Percentiles rank a stretch among this genome's conserved stretches.
Conservation (phyloP, 2,888 invertebrate genomes). For the Orgyia antiqua region DNA sequence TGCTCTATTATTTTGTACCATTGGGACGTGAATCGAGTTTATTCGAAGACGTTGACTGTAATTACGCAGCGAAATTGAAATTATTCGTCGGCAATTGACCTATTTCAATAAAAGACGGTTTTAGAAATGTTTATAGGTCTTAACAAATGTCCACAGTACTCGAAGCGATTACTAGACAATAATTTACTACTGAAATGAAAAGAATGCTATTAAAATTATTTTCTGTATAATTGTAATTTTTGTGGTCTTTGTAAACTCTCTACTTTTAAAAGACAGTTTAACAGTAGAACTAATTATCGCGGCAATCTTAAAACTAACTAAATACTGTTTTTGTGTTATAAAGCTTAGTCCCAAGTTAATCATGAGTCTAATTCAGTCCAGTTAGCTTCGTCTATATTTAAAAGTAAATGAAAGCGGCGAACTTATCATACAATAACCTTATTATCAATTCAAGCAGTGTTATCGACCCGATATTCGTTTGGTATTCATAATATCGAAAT, state of each 20-base stretch:
- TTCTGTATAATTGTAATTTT: too few species aligned
- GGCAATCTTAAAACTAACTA: too few species aligned
- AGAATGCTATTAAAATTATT: too few species aligned
- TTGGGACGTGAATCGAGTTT: conserved; percentile 12
- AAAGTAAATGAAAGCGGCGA: conserved; percentile 2
- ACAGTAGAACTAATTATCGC: too few species aligned
- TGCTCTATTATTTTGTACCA: conserved; percentile 7
- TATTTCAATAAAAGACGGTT: conserved; percentile 26
- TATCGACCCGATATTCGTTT: conserved; percentile 19
- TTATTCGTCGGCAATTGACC: conserved; percentile 27
- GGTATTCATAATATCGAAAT: conserved; percentile 12
- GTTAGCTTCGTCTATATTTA: background rate
- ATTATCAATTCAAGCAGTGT: conserved; percentile 18
- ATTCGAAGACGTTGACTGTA: conserved; percentile 8
- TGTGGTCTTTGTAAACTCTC: too few species aligned
- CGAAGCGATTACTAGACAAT: too few species aligned
- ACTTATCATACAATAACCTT: conserved; percentile 14
- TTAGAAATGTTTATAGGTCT: conserved; percentile 23
- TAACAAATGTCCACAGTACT: too few species aligned
- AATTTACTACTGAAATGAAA: too few species aligned
- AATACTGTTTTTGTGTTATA: too few species aligned
- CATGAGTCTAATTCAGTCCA: too few species aligned
- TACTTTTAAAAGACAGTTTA: too few species aligned
- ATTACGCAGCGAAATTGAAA: conserved; percentile 9
- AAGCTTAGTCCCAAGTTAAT: too few species aligned